Conservation (phyloP, 2,888 invertebrate genomes). For the Spodoptera littoralis region DNA sequence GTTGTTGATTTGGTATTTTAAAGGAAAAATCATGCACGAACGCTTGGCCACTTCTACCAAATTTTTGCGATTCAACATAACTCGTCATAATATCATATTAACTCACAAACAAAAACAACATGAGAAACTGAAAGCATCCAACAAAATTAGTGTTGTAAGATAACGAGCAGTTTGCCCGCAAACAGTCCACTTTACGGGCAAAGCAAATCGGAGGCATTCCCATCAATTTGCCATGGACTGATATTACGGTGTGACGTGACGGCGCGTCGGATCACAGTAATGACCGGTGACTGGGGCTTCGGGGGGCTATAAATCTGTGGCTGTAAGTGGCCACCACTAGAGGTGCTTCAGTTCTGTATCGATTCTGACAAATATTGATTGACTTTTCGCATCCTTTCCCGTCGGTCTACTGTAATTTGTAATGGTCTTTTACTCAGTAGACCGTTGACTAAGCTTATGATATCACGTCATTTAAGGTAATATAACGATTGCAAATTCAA, state of each 20-base stretch:
- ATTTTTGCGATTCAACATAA: no score
- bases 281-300: conserved; percentile 58
- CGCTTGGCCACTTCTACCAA: no score
- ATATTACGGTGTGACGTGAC: conserved; percentile 66
- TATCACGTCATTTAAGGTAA: no score
- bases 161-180: conserved; percentile 57
- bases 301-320: conserved; percentile 66
- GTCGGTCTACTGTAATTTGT: no score
- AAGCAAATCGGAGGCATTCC: conserved; percentile 58
- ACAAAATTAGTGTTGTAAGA: conserved; percentile 48
- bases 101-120: conserved; percentile 12
- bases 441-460: no score
- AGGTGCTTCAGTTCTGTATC: conserved; percentile 27
- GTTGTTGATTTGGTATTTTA: no score
- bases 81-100: neutral
- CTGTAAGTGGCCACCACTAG: conserved; percentile 58
- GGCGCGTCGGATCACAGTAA: conserved; percentile 67
- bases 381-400: neutral
- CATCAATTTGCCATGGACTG: conserved; percentile 56
- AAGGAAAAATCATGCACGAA: no score
- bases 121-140: conserved; percentile 47
- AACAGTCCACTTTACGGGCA: conserved; percentile 59
- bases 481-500: no score
- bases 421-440: no score
- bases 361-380: conserved; percentile 19